Conservation (phyloP, 2,888 invertebrate genomes). For the Cecidostiba fungosa region DNA sequence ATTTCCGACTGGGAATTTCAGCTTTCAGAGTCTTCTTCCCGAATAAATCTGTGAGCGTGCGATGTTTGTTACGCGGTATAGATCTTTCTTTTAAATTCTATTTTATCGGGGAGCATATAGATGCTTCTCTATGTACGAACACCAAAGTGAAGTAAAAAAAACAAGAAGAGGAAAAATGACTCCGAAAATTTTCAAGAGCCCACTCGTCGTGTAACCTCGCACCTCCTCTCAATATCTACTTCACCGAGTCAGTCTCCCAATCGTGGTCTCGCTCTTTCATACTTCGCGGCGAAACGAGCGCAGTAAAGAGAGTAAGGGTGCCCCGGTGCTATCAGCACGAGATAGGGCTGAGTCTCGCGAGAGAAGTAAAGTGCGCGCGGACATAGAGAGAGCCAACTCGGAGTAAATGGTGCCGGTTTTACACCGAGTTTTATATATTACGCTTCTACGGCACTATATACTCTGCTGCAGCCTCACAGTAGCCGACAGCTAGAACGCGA, state of each 20-base stretch:
- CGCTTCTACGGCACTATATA: neutral
- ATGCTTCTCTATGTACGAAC: no score
- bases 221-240: neutral
- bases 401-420: constrained; percentile 16
- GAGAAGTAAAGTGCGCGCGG: constrained; percentile 46
- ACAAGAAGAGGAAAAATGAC: neutral
- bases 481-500: neutral
- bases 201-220: neutral
- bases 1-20: neutral
- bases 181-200: neutral
- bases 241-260: neutral
- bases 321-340: constrained; percentile 59
- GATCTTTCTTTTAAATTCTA: no score
- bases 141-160: no score
- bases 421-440: constrained; percentile 33
- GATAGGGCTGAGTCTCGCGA: constrained; percentile 56
- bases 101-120: no score
- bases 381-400: constrained; percentile 9
- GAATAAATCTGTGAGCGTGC: neutral
- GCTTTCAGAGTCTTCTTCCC: neutral
- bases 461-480: no score
- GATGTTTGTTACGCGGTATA: neutral
- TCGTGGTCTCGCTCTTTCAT: constrained; percentile 2
- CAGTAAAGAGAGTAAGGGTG: neutral
- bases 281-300: neutral